Evolutionary conservation across 1,140 invertebrate genomes (phyloP).

Genomic region (Homalodisca vitripennis): DNA sequence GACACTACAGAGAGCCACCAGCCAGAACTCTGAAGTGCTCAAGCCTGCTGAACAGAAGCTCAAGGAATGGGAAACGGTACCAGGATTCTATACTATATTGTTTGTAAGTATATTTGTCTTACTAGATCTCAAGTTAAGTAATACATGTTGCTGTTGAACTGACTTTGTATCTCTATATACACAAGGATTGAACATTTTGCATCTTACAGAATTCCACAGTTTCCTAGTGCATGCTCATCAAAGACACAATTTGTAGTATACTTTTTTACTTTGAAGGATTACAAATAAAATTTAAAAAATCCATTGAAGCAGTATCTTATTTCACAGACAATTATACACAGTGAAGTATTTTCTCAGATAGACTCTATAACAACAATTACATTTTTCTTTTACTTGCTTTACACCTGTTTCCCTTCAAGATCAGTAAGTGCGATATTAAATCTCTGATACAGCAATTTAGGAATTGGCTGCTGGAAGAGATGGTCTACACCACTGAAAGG

Average conservation of each 20-base stretch:
- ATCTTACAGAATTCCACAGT: neutral
- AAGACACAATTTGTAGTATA: neutral
- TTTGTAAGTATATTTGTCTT: slow-evolving; percentile 62
- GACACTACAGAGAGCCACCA: slow-evolving; percentile 78
- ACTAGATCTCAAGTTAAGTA: too few relatives aligned
- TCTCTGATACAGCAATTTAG: too few relatives aligned
- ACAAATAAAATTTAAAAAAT: too few relatives aligned
- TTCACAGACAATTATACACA: too few relatives aligned
- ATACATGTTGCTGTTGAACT: neutral
- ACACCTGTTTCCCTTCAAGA: too few relatives aligned
- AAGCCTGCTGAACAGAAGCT: slow-evolving; percentile 86
- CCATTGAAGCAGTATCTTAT: too few relatives aligned
- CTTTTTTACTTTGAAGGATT: neutral
- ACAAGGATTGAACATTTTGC: neutral
- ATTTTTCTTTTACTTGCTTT: too few relatives aligned
- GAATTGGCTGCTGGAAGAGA: too few relatives aligned
- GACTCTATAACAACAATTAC: too few relatives aligned
- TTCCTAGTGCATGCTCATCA: neutral
- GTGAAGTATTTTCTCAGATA: too few relatives aligned
- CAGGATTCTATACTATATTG: slow-evolving; percentile 84
- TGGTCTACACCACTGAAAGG: too few relatives aligned
- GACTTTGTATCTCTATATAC: neutral
- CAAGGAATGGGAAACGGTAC: slow-evolving; percentile 81
- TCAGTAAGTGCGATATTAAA: too few relatives aligned
- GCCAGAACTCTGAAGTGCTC: slow-evolving; percentile 78